Evolutionary conservation across 2,113 vertebrate species (phyloP).

Genomic region (Halcyon malimbica): DNA sequence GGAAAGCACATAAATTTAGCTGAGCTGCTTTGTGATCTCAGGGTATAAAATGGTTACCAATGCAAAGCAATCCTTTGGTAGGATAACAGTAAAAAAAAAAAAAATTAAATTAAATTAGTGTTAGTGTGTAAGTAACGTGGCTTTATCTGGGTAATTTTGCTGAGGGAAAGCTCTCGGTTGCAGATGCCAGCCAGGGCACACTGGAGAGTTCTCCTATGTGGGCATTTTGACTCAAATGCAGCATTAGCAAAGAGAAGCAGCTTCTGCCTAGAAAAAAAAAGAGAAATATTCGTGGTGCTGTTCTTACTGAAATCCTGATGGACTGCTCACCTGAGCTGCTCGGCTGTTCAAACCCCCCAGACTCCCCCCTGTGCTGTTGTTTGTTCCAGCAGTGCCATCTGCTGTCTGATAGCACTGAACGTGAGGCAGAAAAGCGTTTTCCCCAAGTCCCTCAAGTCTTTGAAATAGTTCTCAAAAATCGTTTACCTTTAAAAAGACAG

Average conservation of each 20-base stretch:
- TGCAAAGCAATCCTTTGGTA: not conserved
- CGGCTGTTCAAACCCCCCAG: rapidly evolving
- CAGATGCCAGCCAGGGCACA: not conserved
- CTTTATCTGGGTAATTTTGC: not conserved
- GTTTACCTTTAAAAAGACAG: not conserved
- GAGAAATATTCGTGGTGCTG: rapidly evolving
- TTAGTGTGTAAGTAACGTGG: not conserved
- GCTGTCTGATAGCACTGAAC: not conserved
- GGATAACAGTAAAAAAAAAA: not conserved
- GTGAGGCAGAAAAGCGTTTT: rapidly evolving
- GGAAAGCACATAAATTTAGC: not conserved
- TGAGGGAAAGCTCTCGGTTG: not conserved
- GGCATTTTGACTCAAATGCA: not conserved
- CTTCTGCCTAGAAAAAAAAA: not conserved
- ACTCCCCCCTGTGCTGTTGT: not conserved
- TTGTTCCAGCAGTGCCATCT: slow-evolving; percentile 64
- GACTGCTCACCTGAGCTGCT: not conserved
- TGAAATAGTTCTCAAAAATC: not conserved
- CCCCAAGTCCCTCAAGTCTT: not conserved
- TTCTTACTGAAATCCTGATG: rapidly evolving
- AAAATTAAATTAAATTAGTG: not conserved
- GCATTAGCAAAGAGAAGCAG: not conserved
- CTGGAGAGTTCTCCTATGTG: not conserved
- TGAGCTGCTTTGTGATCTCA: not conserved
- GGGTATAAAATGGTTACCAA: not conserved